phyloP scores from a whole-genome alignment of 2,113 vertebrate species.

The Perca schrenkii region DNA sequence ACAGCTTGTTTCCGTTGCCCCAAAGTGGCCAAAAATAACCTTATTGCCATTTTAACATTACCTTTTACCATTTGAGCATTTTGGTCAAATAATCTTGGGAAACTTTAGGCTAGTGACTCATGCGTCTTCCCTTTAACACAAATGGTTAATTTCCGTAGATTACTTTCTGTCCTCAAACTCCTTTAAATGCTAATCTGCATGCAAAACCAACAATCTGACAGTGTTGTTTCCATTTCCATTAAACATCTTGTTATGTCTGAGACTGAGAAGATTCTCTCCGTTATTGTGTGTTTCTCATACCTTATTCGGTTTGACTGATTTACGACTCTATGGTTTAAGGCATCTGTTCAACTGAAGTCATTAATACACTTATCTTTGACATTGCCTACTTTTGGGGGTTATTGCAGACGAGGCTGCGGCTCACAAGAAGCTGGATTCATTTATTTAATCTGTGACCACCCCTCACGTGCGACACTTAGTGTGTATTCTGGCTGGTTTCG shows the following conservation, averaged over 20 bases:
- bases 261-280: background rate
- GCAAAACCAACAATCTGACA: slow-evolving; percentile 27
- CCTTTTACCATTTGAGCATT: background rate
- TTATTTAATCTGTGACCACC: slow-evolving; percentile 67
- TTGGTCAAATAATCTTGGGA: background rate
- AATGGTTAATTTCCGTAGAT: background rate
- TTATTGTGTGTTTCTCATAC: slow-evolving; percentile 13
- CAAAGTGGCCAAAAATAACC: background rate
- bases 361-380: slow-evolving; percentile 52
- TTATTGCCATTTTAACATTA: too few relatives aligned
- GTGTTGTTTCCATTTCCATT: slow-evolving; percentile 25
- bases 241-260: slow-evolving; percentile 22
- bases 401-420: slow-evolving; percentile 4
- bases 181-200: background rate
- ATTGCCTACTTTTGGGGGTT: slow-evolving; percentile 26
- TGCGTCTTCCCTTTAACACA: background rate
- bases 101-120: too few relatives aligned
- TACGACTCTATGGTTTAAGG: slow-evolving; percentile 29
- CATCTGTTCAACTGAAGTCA: slow-evolving; percentile 21
- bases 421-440: slow-evolving; percentile 30
- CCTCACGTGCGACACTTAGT: slow-evolving; percentile 59
- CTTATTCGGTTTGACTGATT: slow-evolving; percentile 20
- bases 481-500: slow-evolving; percentile 56
- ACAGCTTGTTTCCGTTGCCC: background rate
- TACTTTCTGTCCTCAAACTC: background rate